Evolutionary conservation across 2,797 vertebrate genomes (phyloP).

Genomic region (Sorex maritimensis): DNA sequence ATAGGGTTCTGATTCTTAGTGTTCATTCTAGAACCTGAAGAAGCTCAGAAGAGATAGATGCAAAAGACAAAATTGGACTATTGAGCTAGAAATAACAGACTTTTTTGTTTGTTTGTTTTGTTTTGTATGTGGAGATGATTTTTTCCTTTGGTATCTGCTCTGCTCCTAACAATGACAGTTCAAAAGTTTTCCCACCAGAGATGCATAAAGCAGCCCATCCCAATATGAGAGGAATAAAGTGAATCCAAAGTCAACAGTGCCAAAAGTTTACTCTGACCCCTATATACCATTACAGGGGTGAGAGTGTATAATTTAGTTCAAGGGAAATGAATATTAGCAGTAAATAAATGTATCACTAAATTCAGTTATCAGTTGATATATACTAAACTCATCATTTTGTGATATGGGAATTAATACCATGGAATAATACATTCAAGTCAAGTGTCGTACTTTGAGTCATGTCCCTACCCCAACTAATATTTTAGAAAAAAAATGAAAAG

Average conservation of each 20-base stretch:
- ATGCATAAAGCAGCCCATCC: not conserved
- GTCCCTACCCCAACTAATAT: not conserved
- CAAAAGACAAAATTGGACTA: not conserved
- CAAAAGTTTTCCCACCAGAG: not conserved
- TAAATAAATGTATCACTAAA: too few species aligned
- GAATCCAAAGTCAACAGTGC: not conserved
- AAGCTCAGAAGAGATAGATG: not conserved
- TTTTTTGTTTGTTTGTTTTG: not conserved
- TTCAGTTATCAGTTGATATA: too few species aligned
- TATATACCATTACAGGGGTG: too few species aligned
- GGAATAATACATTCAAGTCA: too few species aligned
- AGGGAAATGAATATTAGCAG: not conserved
- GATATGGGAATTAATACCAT: too few species aligned
- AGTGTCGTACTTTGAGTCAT: too few species aligned
- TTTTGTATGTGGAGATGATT: rapidly evolving
- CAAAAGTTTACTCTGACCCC: too few species aligned
- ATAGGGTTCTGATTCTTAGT: not conserved
- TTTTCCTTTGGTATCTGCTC: not conserved
- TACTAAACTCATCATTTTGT: too few species aligned
- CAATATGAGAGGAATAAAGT: not conserved
- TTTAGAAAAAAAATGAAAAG: too few species aligned
- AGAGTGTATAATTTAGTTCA: not conserved
- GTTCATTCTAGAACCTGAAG: not conserved
- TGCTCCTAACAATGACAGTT: not conserved
- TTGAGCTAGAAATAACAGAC: not conserved